Evolutionary conservation across 35 echinoderm and acorn worm species (phyloP), one percentile per base, ranked within the genome.

Genomic region (Anneissia japonica): DNA sequence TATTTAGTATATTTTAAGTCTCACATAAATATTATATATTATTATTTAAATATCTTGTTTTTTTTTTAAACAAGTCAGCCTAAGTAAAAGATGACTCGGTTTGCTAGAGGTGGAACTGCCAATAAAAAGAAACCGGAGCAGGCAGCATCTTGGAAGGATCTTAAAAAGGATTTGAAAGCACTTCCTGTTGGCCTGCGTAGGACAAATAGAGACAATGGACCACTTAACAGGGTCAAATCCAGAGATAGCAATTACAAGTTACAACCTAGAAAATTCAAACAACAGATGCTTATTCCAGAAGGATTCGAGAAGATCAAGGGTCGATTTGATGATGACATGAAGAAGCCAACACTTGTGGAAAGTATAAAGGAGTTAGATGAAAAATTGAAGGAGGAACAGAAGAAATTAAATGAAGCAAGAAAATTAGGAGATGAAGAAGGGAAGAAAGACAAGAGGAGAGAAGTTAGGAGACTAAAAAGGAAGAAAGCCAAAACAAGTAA

Each of bases 61-160:
- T n/a, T n/a, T n/a, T n/a, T n/a, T n/a, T n/a, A n/a, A n/a, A n/a
- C n/a, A n/a, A n/a, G n/a, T n/a, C n/a, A n/a, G n/a, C n/a, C n/a
- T n/a, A 77, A 43, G 0, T 33, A 83, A 36, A 85, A 28, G 29
- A 94, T 94, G 92, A 94, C 92, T 19, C 83, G 92, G 13, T 94
- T 64, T 37, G 92, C 92, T 11, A 90, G 92, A 84, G 88, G 84
- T 40, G 88, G 85, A 26, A 79, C 82, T 74, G 86, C 81, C 0
- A 86, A 86, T 36, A 90, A 87, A 30, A 94, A 90, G 74, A 94
- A 81, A 80, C 88, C 92, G 13, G 36, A 87, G 79, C 88, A 94
- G n/a, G 92, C 92, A 17, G 86, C 92, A 34, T 90, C 92, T 21
- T 94, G 92, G 92, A 46, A 84, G 28, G 88, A 94, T 13, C 72